Percentiles rank a stretch among this genome's conserved stretches.
These are phyloP conservation scores for Lysiphlebus fabarum DNA, from an alignment of 1,140 invertebrate genomes.

Conservation along the genomic window DNA sequence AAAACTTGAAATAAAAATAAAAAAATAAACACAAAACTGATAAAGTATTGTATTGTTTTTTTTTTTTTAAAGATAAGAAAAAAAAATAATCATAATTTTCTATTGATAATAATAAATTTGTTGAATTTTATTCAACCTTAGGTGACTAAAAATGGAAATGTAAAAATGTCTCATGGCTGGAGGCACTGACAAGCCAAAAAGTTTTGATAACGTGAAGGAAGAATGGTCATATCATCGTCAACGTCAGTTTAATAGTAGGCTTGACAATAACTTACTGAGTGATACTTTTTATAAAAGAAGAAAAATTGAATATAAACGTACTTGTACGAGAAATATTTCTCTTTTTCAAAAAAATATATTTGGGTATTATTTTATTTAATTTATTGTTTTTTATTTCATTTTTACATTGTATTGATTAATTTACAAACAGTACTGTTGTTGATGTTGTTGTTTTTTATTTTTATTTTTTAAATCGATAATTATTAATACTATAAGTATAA, in stretches of 20 bases:
- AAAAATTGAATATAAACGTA: constrained; percentile 34
- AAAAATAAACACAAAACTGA: too few species aligned
- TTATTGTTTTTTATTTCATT: neutral
- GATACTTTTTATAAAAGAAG: constrained; percentile 38
- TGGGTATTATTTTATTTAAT: constrained; percentile 42
- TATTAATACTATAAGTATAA: too few species aligned
- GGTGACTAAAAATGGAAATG: constrained; percentile 45
- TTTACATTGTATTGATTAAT: neutral
- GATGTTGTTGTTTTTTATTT: too few species aligned
- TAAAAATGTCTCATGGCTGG: constrained; percentile 52
- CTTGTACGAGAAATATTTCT: constrained; percentile 34
- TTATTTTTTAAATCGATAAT: too few species aligned
- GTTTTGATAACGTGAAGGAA: constrained; percentile 38
- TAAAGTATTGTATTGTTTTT: too few species aligned
- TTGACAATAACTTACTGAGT: constrained; percentile 28
- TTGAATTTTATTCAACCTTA: constrained; percentile 31
- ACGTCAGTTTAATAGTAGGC: constrained; percentile 27
- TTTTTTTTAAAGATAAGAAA: too few species aligned
- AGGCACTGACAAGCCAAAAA: constrained; percentile 46
- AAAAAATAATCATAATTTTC: too few species aligned
- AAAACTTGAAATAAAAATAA: too few species aligned
- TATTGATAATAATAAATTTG: too few species aligned
- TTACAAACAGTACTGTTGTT: neutral
- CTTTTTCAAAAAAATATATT: constrained; percentile 41
- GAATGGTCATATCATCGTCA: constrained; percentile 28